phyloP scores from a whole-genome alignment of 2,113 vertebrate genomes.

The Boleophthalmus pectinirostris region DNA sequence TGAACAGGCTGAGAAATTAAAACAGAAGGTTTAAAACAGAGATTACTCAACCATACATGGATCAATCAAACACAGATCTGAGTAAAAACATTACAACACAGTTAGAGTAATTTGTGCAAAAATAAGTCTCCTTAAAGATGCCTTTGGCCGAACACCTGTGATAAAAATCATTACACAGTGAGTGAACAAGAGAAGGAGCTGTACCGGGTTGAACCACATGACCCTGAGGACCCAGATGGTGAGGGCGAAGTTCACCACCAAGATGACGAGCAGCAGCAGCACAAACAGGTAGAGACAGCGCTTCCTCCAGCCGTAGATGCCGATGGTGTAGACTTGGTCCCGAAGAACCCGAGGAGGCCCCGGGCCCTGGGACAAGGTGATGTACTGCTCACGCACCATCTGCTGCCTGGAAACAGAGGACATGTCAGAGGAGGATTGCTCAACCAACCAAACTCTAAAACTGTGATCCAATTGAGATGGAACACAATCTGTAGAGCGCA shows the following conservation, averaged over 20 bases:
- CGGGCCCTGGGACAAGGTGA: slow-evolving; percentile 81
- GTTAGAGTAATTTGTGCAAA: too few relatives aligned
- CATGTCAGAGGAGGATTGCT: too few relatives aligned
- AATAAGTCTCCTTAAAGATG: too few relatives aligned
- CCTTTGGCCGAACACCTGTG: too few relatives aligned
- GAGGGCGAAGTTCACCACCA: slow-evolving; percentile 93
- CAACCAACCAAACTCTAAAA: neutral
- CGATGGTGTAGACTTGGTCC: slow-evolving; percentile 86
- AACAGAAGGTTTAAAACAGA: too few relatives aligned
- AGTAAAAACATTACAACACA: too few relatives aligned
- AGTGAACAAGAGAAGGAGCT: slow-evolving; percentile 19
- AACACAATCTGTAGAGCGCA: neutral
- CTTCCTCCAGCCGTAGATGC: slow-evolving; percentile 99
- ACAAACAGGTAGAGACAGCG: slow-evolving; percentile 96
- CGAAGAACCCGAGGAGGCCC: slow-evolving; percentile 68
- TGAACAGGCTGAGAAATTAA: too few relatives aligned
- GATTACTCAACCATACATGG: too few relatives aligned
- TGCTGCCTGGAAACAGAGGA: slow-evolving; percentile 59
- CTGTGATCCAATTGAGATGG: neutral
- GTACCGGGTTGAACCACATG: slow-evolving; percentile 97
- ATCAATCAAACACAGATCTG: too few relatives aligned
- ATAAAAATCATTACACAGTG: too few relatives aligned
- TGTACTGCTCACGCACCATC: slow-evolving; percentile 95
- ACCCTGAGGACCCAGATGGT: slow-evolving; percentile 96
- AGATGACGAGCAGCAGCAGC: slow-evolving; percentile 87